Percentiles rank a stretch among this genome's conserved stretches.
phyloP scores from a whole-genome alignment of 2,888 invertebrate genomes.

The Lasius fuliginosus region DNA sequence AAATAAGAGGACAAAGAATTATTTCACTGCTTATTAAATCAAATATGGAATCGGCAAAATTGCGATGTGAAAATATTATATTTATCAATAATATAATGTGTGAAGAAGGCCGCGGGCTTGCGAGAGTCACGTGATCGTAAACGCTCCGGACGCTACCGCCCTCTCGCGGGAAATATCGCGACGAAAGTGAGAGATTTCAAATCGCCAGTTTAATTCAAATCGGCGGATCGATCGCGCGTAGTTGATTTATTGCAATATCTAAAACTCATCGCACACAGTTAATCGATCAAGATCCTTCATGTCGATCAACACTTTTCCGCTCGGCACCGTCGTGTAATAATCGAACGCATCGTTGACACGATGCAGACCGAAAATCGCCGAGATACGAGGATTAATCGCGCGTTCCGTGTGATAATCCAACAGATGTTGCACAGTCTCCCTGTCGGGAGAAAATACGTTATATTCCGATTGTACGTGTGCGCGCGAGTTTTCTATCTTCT shows the following conservation, averaged over 20 bases:
- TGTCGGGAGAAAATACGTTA: background rate
- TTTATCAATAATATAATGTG: background rate
- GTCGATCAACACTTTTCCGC: constrained; percentile 55
- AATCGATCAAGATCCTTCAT: constrained; percentile 47
- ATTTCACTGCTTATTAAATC: background rate
- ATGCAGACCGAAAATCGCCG: constrained; percentile 56
- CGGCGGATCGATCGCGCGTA: background rate
- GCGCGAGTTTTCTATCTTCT: background rate
- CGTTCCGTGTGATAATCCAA: constrained; percentile 33
- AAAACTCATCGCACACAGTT: background rate
- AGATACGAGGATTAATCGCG: constrained; percentile 41
- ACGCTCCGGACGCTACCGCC: background rate
- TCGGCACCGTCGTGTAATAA: constrained; percentile 28
- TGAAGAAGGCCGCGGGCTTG: background rate
- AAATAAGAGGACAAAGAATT: background rate
- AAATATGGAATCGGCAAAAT: background rate
- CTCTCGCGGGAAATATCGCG: background rate
- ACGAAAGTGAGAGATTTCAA: background rate
- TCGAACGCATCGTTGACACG: constrained; percentile 44
- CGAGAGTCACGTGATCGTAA: background rate
- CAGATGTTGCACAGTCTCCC: constrained; percentile 49
- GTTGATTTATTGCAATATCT: background rate
- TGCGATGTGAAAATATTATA: background rate
- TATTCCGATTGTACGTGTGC: background rate
- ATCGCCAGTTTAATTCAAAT: background rate